Conservation (phyloP, 1,140 invertebrate species). For the Orussus abietinus region DNA sequence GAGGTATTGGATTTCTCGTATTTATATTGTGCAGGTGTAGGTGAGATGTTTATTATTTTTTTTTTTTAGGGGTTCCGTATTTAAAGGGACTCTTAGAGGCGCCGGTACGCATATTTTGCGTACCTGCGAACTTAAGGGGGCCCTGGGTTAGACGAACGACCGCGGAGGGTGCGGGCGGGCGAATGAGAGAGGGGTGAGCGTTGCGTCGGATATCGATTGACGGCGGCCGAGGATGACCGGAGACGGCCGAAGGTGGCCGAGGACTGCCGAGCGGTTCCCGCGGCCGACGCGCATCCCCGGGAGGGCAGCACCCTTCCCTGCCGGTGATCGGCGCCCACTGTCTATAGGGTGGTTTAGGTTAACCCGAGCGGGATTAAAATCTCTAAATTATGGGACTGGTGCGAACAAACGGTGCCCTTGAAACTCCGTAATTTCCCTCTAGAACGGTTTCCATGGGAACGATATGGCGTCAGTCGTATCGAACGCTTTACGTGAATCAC, state of each 20-base stretch:
- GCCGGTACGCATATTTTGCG: slow-evolving; percentile 14
- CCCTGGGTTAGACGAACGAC: not conserved
- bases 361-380: too few species aligned
- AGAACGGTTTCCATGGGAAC: too few species aligned
- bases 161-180: slow-evolving; percentile 3
- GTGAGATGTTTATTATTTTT: too few species aligned
- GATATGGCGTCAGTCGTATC: too few species aligned
- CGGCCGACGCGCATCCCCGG: slow-evolving; percentile 6
- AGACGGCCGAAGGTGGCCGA: slow-evolving; percentile 6
- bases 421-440: too few species aligned
- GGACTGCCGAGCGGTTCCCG: slow-evolving; percentile 4
- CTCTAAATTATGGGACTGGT: too few species aligned
- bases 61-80: slow-evolving; percentile 7
- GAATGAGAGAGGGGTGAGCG: slow-evolving; percentile 16
- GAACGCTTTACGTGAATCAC: too few species aligned
- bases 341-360: too few species aligned
- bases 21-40: too few species aligned
- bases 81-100: slow-evolving; percentile 1
- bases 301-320: slow-evolving; percentile 2
- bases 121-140: slow-evolving; percentile 7
- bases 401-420: too few species aligned
- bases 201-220: slow-evolving; percentile 23
- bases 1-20: too few species aligned
- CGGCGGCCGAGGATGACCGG: slow-evolving; percentile 4
- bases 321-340: too few species aligned